A percentile compares a stretch with the other conserved stretches of the same genome.
These are phyloP conservation scores for Troides aeacus DNA, from an alignment of 2,888 invertebrate species.

Conservation along the genomic window DNA sequence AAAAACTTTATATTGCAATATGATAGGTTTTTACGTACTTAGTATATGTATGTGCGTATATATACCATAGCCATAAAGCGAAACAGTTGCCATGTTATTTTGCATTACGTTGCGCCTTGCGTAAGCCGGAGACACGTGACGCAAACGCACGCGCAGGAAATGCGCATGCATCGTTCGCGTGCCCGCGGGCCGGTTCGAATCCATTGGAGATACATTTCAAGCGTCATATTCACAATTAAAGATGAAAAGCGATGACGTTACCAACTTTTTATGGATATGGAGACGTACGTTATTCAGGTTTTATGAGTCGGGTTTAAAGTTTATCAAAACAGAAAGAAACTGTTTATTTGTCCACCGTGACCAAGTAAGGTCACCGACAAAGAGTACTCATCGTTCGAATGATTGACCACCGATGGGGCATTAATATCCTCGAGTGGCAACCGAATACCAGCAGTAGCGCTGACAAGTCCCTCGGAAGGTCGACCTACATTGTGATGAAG, in stretches of 20 bases:
- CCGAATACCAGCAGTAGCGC: too few relatives aligned
- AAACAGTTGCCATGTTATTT: not conserved
- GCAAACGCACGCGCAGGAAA: constrained; percentile 13
- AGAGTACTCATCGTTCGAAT: too few relatives aligned
- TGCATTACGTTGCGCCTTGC: constrained; percentile 1
- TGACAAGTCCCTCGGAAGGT: too few relatives aligned
- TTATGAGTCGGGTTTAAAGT: too few relatives aligned
- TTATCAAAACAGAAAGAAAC: too few relatives aligned
- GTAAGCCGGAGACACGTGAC: not conserved
- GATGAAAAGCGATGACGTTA: constrained; percentile 17
- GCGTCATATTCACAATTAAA: constrained; percentile 14
- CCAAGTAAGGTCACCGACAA: too few relatives aligned
- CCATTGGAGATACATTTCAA: constrained; percentile 16
- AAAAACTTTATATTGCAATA: not conserved
- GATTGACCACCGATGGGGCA: too few relatives aligned
- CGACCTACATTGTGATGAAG: too few relatives aligned
- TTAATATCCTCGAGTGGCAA: too few relatives aligned
- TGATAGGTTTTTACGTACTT: not conserved
- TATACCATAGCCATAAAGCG: not conserved
- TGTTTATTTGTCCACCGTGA: too few relatives aligned
- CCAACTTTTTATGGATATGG: not conserved
- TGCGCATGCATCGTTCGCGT: constrained; percentile 9
- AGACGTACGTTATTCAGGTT: not conserved
- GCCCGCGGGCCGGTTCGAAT: constrained; percentile 9
- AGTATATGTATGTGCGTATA: too few relatives aligned